Percentiles rank a stretch among this genome's conserved stretches.
Conservation (phyloP, 2,888 invertebrate genomes). For the Dilophus febrilis region DNA sequence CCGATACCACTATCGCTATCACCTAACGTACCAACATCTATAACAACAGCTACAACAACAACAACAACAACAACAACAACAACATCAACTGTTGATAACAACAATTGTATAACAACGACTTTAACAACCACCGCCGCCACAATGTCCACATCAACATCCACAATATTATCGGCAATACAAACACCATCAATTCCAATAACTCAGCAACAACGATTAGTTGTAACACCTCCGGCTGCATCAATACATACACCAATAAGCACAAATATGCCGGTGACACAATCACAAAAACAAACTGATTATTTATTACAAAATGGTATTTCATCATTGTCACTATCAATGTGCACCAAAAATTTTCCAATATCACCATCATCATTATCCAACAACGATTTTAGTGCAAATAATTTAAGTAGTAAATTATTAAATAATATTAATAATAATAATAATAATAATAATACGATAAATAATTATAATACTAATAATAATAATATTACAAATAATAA, state of each 20-base stretch:
- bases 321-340: constrained; percentile 4
- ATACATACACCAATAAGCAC: constrained; percentile 23
- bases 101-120: constrained; percentile 15
- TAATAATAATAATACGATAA: constrained; percentile 6
- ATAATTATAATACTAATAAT: constrained; percentile 6
- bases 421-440: constrained; percentile 8
- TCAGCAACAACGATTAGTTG: too few species aligned
- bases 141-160: too few species aligned
- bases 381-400: constrained; percentile 4
- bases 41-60: constrained; percentile 32
- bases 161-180: too few species aligned
- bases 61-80: constrained; percentile 30
- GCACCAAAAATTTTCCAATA: background rate
- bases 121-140: constrained; percentile 33
- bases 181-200: constrained; percentile 34
- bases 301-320: constrained; percentile 7
- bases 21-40: constrained; percentile 15
- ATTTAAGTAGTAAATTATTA: constrained; percentile 11
- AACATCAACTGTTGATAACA: constrained; percentile 16
- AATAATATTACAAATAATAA: constrained; percentile 6
- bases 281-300: constrained; percentile 6
- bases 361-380: constrained; percentile 4
- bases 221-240: too few species aligned
- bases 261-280: constrained; percentile 7
- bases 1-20: too few species aligned